Evolutionary conservation across 2,888 invertebrate species (phyloP).

Genomic region (Helicoverpa assulta): DNA sequence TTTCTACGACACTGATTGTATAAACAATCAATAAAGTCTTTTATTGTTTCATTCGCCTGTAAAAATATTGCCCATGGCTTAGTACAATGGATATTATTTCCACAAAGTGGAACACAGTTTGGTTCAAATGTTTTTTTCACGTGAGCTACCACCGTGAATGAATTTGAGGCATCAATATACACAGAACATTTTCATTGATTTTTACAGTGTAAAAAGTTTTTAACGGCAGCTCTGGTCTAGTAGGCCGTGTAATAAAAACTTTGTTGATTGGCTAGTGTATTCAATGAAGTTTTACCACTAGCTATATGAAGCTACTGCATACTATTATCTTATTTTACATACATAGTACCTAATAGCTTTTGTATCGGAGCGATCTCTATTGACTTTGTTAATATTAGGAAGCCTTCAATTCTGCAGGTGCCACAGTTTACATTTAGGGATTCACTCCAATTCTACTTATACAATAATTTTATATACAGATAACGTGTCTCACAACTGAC

Average conservation of each 20-base stretch:
- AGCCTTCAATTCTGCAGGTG: too few species aligned
- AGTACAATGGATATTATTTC: slow-evolving; percentile 73
- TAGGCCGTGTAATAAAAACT: slow-evolving; percentile 32
- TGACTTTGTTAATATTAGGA: too few species aligned
- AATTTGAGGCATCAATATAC: slow-evolving; percentile 67
- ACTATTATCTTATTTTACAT: too few species aligned
- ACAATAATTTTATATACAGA: too few species aligned
- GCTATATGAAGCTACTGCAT: too few species aligned
- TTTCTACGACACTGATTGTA: slow-evolving; percentile 63
- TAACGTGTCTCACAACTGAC: too few species aligned
- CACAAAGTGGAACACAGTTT: slow-evolving; percentile 56
- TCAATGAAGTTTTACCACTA: slow-evolving; percentile 29
- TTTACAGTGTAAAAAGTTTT: slow-evolving; percentile 51
- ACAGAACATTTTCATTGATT: slow-evolving; percentile 65
- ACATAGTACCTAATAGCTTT: too few species aligned
- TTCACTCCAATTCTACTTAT: too few species aligned
- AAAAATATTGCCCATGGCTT: slow-evolving; percentile 73
- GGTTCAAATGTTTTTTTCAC: slow-evolving; percentile 60
- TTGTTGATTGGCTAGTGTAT: slow-evolving; percentile 32
- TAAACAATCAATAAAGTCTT: slow-evolving; percentile 68
- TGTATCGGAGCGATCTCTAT: too few species aligned
- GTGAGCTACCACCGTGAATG: slow-evolving; percentile 66
- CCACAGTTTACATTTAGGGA: too few species aligned
- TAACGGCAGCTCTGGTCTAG: slow-evolving; percentile 14
- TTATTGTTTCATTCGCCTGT: slow-evolving; percentile 70